A percentile compares a stretch with the other conserved stretches of the same genome.
phyloP scores from a whole-genome alignment of 2,797 vertebrate species.

The Nasua narica region DNA sequence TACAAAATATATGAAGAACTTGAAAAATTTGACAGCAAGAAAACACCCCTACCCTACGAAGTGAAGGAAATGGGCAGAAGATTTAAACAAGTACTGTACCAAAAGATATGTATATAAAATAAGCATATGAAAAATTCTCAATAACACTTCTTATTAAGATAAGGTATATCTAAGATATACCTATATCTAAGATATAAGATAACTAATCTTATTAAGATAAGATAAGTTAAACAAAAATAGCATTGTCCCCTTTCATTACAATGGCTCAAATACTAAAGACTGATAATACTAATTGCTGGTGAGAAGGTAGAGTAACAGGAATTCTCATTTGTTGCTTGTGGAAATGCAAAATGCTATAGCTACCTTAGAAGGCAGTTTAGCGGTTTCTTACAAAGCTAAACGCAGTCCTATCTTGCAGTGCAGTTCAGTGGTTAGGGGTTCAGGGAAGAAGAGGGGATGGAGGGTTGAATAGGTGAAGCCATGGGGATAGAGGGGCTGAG shows the following conservation, averaged over 20 bases:
- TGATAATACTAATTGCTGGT: not conserved
- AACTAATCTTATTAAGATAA: not conserved
- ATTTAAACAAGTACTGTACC: not conserved
- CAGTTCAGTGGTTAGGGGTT: not conserved
- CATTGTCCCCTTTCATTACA: not conserved
- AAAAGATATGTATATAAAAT: not conserved
- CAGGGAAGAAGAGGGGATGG: not conserved
- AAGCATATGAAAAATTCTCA: not conserved
- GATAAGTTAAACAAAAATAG: not conserved
- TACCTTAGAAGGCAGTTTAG: not conserved
- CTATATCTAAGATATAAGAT: no score
- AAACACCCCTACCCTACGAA: not conserved
- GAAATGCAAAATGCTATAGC: not conserved
- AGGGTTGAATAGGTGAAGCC: not conserved
- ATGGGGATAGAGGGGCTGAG: not conserved
- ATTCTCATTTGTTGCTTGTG: not conserved
- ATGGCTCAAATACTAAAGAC: not conserved
- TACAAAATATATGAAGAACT: not conserved
- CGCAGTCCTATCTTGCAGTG: no score
- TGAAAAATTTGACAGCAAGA: not conserved
- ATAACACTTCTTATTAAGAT: not conserved
- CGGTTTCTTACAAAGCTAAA: not conserved
- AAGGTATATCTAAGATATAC: no score
- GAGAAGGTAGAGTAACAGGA: not conserved
- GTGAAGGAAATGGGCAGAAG: not conserved